Evolutionary conservation across 2,888 invertebrate genomes (phyloP).

Genomic region (Macroteleia sp.): DNA sequence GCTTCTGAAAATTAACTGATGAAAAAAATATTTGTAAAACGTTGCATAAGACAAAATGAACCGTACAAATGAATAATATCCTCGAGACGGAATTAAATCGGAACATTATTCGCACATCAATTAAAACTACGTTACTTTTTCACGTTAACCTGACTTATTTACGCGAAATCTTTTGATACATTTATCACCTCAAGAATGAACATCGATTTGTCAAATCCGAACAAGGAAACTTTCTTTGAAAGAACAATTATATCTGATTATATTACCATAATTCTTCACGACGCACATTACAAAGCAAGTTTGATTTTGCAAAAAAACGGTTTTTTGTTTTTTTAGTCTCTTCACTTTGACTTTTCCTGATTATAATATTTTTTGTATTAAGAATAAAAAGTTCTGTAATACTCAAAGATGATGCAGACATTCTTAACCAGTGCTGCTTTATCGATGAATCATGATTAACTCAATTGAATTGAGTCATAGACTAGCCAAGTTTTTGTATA

Average conservation of each 20-base stretch:
- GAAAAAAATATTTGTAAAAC: constrained; percentile 6
- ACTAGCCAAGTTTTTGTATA: constrained; percentile 25
- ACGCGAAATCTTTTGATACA: constrained; percentile 13
- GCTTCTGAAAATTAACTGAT: constrained; percentile 36
- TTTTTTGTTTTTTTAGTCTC: constrained; percentile 3
- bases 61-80: constrained; percentile 10
- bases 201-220: constrained; percentile 49
- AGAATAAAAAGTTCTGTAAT: no score
- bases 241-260: constrained; percentile 27
- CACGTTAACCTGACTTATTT: constrained; percentile 17
- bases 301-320: constrained; percentile 7
- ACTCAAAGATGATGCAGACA: no score
- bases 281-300: constrained; percentile 19
- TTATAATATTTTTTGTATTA: no score
- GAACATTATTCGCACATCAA: constrained; percentile 14
- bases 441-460: constrained; percentile 5
- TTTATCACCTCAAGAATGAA: constrained; percentile 31
- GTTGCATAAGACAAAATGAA: not conserved
- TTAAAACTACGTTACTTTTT: constrained; percentile 1
- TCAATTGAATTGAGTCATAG: no score
- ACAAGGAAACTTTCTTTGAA: constrained; percentile 5
- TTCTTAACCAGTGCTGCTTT: no score
- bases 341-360: no score
- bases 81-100: no score
- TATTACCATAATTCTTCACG: constrained; percentile 50